Evolutionary conservation across 2,797 vertebrate species (phyloP), one percentile per base, ranked within the genome.

Genomic region (Xenops minutus): DNA sequence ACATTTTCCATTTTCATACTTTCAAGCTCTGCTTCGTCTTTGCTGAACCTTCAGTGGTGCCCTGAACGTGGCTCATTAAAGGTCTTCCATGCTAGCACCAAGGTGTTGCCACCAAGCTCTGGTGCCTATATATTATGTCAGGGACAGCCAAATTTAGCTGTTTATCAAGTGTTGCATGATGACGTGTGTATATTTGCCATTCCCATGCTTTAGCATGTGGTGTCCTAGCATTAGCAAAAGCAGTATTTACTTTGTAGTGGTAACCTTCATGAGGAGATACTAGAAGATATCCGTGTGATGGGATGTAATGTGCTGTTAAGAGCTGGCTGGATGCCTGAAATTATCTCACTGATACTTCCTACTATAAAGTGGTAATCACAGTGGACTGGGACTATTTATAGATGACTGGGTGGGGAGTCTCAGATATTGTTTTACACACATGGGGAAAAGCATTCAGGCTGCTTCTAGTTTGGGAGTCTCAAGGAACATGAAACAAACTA

Each of bases 1-100:
- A 86, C 91, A 92, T 95, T 95, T 96, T 81, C 69, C 66, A 59
- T 94, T 92, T 86, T 59, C 74, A 39, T 92, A 83, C 39, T 84
- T 85, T 19, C 32, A 83, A 92, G 36, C 58, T 81, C 78, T 49
- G 54, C 43, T 89, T 76, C 0, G 0, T 73, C 79, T 92, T 89
- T 84, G 87, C 49, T 89, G 88, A 92, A 88, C 64, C 61, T 95
- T 94, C 87, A 66, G n/a, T 69, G 81, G 89, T 72, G 78, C 39
- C 61, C 54, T 51, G 58, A 87, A 74, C 2, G 0, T 10, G 39
- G 29, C 64, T 83, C 1, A 0, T 80, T 58, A 91, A 62, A 83
- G 44, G n/a, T 71, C 48, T 82, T 61, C 11, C 0, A 2, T 61
- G 62, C 48, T 32, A 29, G 30, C n/a, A 55, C 17, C 4, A 18